These are phyloP conservation scores for Alentia gelatinosa DNA, from an alignment of 2,888 invertebrate genomes.

Conservation along the genomic window DNA sequence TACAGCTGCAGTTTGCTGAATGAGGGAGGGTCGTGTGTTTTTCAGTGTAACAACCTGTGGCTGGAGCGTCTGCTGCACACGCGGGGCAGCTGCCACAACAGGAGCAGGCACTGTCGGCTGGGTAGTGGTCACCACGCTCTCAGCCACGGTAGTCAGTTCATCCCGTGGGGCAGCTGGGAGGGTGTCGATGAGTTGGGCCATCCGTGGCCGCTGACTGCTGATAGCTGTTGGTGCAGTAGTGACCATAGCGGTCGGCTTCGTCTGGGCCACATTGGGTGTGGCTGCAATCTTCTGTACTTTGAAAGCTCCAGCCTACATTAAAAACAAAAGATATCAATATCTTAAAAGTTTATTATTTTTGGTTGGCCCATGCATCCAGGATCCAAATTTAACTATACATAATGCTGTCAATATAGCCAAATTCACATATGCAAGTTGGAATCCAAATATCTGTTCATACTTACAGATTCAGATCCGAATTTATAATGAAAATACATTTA, in stretches of 20 bases:
- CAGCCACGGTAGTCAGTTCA: not conserved
- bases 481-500: too few species aligned
- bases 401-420: too few species aligned
- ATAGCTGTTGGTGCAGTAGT: not conserved
- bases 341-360: too few species aligned
- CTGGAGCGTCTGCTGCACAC: not conserved
- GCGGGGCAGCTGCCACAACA: not conserved
- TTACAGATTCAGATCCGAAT: too few species aligned
- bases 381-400: too few species aligned
- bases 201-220: not conserved
- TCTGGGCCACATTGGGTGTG: not conserved
- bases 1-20: not conserved
- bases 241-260: not conserved
- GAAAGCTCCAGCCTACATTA: not conserved
- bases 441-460: too few species aligned
- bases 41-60: not conserved
- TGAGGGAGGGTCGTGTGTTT: too few species aligned
- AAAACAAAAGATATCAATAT: not conserved
- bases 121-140: not conserved
- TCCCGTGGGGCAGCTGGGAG: conserved; percentile 6
- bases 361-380: too few species aligned
- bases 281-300: not conserved
- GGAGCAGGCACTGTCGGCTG: not conserved
- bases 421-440: too few species aligned
- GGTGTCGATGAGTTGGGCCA: conserved; percentile 35